Evolutionary conservation across 2,888 invertebrate species (phyloP).

Genomic region (Dysmachus trigonus): DNA sequence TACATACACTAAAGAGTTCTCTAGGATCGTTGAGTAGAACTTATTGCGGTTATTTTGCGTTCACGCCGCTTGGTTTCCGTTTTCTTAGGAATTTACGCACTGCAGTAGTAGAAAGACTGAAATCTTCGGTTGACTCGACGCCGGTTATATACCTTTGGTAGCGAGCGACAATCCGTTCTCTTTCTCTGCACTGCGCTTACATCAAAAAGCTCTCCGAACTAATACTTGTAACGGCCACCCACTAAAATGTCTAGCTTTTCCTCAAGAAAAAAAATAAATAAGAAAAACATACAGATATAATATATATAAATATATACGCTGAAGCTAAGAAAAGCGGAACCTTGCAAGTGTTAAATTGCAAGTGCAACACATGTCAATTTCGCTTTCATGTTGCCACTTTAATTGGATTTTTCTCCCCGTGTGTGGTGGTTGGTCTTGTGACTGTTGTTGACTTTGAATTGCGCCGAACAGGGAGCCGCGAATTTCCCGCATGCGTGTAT

Average conservation of each 20-base stretch:
- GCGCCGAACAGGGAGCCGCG: conserved; percentile 9
- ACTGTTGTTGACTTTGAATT: neutral
- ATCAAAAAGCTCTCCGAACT: conserved; percentile 4
- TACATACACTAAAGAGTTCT: conserved; percentile 7
- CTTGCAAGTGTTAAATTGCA: conserved; percentile 30
- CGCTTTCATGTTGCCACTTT: conserved; percentile 38
- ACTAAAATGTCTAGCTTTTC: conserved; percentile 18
- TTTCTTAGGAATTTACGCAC: conserved; percentile 46
- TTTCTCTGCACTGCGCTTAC: conserved; percentile 7
- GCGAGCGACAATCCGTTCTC: conserved; percentile 18
- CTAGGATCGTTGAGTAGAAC: conserved; percentile 7
- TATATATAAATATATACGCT: no score
- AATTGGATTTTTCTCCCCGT: conserved; percentile 29
- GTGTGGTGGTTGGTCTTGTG: neutral
- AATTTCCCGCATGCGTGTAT: conserved; percentile 7
- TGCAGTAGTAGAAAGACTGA: conserved; percentile 66
- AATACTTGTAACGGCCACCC: conserved; percentile 9
- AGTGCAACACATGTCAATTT: conserved; percentile 17
- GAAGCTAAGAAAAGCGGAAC: conserved; percentile 40
- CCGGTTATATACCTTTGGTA: conserved; percentile 65
- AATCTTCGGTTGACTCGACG: conserved; percentile 65
- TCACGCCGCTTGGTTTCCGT: conserved; percentile 40
- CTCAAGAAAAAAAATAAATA: neutral
- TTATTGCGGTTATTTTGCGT: conserved; percentile 30
- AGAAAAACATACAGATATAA: neutral